Evolutionary conservation across 2,113 vertebrate genomes (phyloP).

Genomic region (Psammodynastes pulverulentus): DNA sequence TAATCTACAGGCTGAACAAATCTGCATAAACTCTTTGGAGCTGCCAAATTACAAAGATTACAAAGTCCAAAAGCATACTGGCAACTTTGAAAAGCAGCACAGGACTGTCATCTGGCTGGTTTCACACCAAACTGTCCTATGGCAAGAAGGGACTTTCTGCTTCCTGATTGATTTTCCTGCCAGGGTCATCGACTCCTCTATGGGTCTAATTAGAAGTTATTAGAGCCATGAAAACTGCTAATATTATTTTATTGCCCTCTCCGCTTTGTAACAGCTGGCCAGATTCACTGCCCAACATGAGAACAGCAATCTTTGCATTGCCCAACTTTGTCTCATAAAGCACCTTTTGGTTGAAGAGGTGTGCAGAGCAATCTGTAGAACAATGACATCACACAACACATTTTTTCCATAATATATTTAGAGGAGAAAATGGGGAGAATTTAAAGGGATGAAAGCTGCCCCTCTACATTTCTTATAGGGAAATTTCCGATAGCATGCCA

Average conservation of each 20-base stretch:
- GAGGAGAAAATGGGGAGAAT: not conserved
- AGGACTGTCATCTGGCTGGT: not conserved
- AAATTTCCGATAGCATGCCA: not conserved
- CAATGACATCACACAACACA: not conserved
- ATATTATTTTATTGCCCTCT: not conserved
- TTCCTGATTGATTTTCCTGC: not conserved
- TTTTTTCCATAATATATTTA: not conserved
- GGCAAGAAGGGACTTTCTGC: not conserved
- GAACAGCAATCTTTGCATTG: not conserved
- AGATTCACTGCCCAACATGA: not conserved
- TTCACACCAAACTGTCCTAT: not conserved
- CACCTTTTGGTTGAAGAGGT: not conserved
- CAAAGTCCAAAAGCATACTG: not conserved
- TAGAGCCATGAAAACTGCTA: not conserved
- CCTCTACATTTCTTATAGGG: not conserved
- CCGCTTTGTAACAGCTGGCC: not conserved
- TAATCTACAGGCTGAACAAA: conserved; percentile 4
- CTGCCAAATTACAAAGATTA: conserved; percentile 5
- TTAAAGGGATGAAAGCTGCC: not conserved
- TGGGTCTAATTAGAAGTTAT: conserved; percentile 4
- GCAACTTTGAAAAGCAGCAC: not conserved
- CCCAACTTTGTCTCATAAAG: not conserved
- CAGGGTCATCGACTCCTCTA: not conserved
- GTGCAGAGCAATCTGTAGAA: not conserved
- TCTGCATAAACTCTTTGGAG: not conserved